A percentile compares a stretch with the other conserved stretches of the same genome.
Evolutionary conservation across 1,140 invertebrate species (phyloP).

Genomic region (Caerostris darwini): DNA sequence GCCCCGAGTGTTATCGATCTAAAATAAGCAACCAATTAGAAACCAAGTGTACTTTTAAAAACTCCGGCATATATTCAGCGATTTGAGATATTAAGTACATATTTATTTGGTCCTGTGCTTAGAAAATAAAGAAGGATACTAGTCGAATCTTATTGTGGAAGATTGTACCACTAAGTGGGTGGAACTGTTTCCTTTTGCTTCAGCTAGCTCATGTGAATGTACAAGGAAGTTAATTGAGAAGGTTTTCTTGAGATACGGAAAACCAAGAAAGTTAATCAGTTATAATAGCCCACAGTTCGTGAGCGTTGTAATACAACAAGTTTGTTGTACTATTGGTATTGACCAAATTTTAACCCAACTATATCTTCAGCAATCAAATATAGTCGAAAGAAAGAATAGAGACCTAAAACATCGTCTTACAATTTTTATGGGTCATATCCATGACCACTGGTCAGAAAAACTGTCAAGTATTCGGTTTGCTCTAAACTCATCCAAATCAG

Average conservation of each 20-base stretch:
- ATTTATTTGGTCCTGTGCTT: slow-evolving; percentile 57
- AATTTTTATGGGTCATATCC: background rate
- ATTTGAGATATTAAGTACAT: too few species aligned
- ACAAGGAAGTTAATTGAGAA: slow-evolving; percentile 20
- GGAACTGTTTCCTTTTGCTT: background rate
- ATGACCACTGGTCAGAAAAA: background rate
- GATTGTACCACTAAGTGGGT: slow-evolving; percentile 26
- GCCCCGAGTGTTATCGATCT: too few species aligned
- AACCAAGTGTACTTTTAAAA: background rate
- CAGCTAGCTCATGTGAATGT: background rate
- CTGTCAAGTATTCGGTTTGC: slow-evolving; percentile 14
- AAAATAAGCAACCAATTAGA: slow-evolving; percentile 6
- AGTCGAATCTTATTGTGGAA: slow-evolving; percentile 34
- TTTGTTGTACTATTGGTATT: background rate
- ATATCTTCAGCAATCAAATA: background rate
- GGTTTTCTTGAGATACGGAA: slow-evolving; percentile 38
- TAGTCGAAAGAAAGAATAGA: slow-evolving; percentile 35
- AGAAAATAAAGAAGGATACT: background rate
- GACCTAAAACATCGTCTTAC: background rate
- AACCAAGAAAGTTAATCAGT: slow-evolving; percentile 16
- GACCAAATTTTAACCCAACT: background rate
- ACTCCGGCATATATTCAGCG: too few species aligned
- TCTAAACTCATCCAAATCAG: background rate
- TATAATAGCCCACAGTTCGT: slow-evolving; percentile 53
- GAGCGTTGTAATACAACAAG: slow-evolving; percentile 1